Evolutionary conservation across 2,797 vertebrate genomes (phyloP), one percentile per base, ranked within the genome.

Genomic region (Darevskia mixta): DNA sequence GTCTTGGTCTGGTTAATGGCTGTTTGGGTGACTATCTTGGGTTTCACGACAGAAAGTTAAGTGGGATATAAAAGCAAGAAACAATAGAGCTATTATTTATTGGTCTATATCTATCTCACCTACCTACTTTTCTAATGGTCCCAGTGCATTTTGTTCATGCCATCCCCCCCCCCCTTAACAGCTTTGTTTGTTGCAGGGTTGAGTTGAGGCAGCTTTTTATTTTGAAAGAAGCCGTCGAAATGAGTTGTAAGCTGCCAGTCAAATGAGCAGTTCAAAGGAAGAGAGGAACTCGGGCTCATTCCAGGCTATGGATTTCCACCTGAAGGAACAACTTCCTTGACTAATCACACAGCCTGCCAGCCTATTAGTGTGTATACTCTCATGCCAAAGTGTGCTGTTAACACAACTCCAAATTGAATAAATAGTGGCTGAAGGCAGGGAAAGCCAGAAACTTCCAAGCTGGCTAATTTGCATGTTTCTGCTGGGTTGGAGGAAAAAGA

Each of bases 261-360:
- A 81, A 81, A 86, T 61, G 67, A 83, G 82, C 87, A 27, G 41
- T 76, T 88, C 88, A 4, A 29, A n/a, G 29, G 41, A 85, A 90
- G 69, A 90, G 71, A 55, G 85, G 86, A 23, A 55, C 49, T 55
- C 72, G 92, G 76, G 49, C 72, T 92, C 85, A 67, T 85, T 86
- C 73, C 72, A 90, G 25, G 0, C 87, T 45, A 80, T 88, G 88
- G 80, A 92, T 73, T 90, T 80, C 86, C 88, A 92, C 83, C 86
- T 92, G 90, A 94, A 72, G 75, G 55, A 95, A 92, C 86, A 91
- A 86, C 67, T 93, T 90, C 86, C 75, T 94, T 83, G 88, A 78
- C 83, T 82, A 64, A 90, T 91, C 88, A 80, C 69, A 6, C 55
- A 73, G 79, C 38, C 58, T 91, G 80, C 89, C 89, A 92, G 88